These are phyloP conservation scores for Stenurella melanura DNA, from an alignment of 2,888 invertebrate genomes.

Conservation along the genomic window DNA sequence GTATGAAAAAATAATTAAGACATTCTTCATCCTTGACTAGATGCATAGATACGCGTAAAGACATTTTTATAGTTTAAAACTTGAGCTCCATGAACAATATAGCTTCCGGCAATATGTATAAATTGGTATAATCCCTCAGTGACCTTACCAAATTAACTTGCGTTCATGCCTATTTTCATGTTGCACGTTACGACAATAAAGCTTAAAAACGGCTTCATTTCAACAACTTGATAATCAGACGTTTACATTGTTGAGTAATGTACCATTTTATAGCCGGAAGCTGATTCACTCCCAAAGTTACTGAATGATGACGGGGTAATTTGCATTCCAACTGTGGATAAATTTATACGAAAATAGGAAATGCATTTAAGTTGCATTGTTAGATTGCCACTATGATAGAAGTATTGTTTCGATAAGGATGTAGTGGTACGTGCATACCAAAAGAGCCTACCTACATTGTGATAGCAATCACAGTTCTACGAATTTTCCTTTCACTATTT, in stretches of 20 bases:
- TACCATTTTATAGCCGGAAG: slow-evolving; percentile 15
- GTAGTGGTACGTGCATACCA: too few species aligned
- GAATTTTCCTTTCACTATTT: too few species aligned
- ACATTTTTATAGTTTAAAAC: too few species aligned
- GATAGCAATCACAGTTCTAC: too few species aligned
- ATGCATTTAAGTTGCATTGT: background rate
- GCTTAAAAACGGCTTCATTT: slow-evolving; percentile 23
- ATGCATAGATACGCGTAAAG: too few species aligned
- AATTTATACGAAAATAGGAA: slow-evolving; percentile 4
- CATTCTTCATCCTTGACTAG: too few species aligned
- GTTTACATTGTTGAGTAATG: slow-evolving; percentile 33
- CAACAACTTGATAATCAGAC: slow-evolving; percentile 33
- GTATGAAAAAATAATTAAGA: too few species aligned
- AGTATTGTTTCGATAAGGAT: background rate
- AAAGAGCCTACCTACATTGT: too few species aligned
- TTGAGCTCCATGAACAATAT: too few species aligned
- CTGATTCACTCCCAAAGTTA: slow-evolving; percentile 6
- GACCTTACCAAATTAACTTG: background rate
- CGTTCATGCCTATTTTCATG: slow-evolving; percentile 7
- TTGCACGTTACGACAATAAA: slow-evolving; percentile 16
- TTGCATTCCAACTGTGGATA: slow-evolving; percentile 5
- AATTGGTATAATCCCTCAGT: background rate
- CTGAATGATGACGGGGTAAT: background rate
- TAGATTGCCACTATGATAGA: too few species aligned
- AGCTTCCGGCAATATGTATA: background rate